Conservation (phyloP, 2,888 invertebrate species). For the Tachina lurida region DNA sequence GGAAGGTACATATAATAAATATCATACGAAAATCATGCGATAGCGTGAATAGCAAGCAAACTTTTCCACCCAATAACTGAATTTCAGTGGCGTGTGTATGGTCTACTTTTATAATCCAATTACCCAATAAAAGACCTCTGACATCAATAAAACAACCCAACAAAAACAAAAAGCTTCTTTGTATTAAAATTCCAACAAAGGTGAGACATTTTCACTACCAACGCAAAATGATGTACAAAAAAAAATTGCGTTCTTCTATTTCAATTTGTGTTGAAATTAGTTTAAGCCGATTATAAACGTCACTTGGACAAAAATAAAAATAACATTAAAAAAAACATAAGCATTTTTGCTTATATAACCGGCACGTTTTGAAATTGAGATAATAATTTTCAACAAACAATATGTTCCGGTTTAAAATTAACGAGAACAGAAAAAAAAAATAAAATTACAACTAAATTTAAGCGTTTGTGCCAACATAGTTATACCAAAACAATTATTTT, state of each 20-base stretch:
- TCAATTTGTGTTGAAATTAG: slow-evolving; percentile 20
- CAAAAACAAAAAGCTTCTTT: slow-evolving; percentile 22
- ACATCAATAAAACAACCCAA: slow-evolving; percentile 59
- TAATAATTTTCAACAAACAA: slow-evolving; percentile 50
- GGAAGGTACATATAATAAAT: too few relatives aligned
- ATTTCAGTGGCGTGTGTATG: background rate
- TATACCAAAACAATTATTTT: slow-evolving; percentile 44
- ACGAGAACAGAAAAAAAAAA: slow-evolving; percentile 10
- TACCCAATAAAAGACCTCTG: slow-evolving; percentile 69
- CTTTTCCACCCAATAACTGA: too few relatives aligned
- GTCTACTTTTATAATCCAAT: slow-evolving; percentile 63
- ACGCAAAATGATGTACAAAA: slow-evolving; percentile 8
- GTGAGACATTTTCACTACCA: slow-evolving; percentile 51
- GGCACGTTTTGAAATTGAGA: slow-evolving; percentile 34
- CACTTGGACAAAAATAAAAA: slow-evolving; percentile 35
- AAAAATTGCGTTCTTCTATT: slow-evolving; percentile 30
- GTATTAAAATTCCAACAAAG: slow-evolving; percentile 36
- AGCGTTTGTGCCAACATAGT: background rate
- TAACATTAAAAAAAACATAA: slow-evolving; percentile 3
- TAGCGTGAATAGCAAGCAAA: too few relatives aligned
- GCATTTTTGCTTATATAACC: slow-evolving; percentile 25
- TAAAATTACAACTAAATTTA: slow-evolving; percentile 46
- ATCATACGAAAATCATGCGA: too few relatives aligned
- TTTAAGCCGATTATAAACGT: slow-evolving; percentile 64
- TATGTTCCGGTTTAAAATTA: slow-evolving; percentile 58